Evolutionary conservation across 2,888 invertebrate genomes (phyloP), one percentile per base, ranked within the genome.

Genomic region (Cheiracanthium punctorium): DNA sequence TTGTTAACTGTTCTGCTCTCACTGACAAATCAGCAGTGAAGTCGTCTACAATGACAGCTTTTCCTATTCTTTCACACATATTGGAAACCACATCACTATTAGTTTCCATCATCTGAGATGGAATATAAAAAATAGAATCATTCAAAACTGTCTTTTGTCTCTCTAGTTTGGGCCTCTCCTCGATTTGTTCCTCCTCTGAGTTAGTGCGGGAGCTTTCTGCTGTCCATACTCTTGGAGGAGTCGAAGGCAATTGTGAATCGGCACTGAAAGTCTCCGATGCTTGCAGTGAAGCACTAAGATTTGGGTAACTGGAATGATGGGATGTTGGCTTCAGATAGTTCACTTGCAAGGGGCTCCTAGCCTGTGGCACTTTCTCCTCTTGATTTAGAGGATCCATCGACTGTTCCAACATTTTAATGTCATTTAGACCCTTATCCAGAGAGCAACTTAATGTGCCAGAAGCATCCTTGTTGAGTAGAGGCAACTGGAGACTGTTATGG

Each of bases 351-450:
- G 64, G 12, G 24, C n/a, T 86, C 17, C 58, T 74, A 0, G 41
- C 28, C 32, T 73, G 29, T 37, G 58, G 64, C 43, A n/a, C 28
- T 41, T 75, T 29, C 33, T 75, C 70, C 8, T 71, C 52, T 7
- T 32, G 52, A 37, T 70, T 75, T 41, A 76, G 30, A 1, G 58
- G 20, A 8, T 33, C 37, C 8, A 24, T 24, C 10, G 74, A 67
- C 7, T 64, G 32, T 28, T 82, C 76, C 8, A 82, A 28, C 24
- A 75, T 37, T 20, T 76, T 75, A 1, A 87, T 82, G 33, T 89
- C 87, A 75, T 89, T 88, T 1, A 89, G 70, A 1, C 89, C 89
- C 10, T 89, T 88, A 58, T 89, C 90, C 48, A 90, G 72, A 8
- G 90, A 89, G 24, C 80, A 84, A 37, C 89, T 89, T 1, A 89